These are phyloP conservation scores for Zonotrichia leucophrys DNA, from an alignment of 2,113 vertebrate genomes.

Conservation along the genomic window DNA sequence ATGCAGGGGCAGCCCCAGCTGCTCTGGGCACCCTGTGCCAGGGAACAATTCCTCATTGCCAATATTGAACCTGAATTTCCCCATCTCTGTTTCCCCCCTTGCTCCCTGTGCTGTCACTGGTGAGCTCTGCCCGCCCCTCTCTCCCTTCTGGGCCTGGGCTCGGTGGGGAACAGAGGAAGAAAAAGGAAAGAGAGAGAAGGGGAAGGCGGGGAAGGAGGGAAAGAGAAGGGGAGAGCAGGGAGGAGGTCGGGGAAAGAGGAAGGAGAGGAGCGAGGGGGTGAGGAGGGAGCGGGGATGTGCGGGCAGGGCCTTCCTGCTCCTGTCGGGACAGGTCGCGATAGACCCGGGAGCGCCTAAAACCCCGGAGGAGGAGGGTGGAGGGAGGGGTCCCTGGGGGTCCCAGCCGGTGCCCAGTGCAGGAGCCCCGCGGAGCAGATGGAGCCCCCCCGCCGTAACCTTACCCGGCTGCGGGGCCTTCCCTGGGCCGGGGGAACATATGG, in stretches of 20 bases:
- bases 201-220: background rate
- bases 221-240: background rate
- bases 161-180: background rate
- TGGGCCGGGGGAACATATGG: constrained; percentile 35
- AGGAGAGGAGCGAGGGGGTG: background rate
- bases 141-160: background rate
- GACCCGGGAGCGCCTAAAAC: too few species aligned
- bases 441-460: background rate
- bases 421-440: constrained; percentile 21
- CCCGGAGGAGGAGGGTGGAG: background rate
- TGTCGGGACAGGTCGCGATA: background rate
- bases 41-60: background rate
- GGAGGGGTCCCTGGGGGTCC: background rate
- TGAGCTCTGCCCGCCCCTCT: background rate
- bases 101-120: accelerated
- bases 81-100: accelerated
- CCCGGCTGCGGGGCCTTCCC: background rate
- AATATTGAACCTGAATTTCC: accelerated
- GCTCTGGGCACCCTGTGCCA: background rate
- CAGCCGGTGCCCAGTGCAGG: background rate
- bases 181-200: background rate
- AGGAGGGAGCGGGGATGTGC: accelerated
- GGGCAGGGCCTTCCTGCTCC: background rate
- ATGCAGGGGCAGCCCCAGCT: background rate
- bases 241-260: background rate